phyloP scores from a whole-genome alignment of 2,797 vertebrate genomes.

The Gymnopithys bicolor region DNA sequence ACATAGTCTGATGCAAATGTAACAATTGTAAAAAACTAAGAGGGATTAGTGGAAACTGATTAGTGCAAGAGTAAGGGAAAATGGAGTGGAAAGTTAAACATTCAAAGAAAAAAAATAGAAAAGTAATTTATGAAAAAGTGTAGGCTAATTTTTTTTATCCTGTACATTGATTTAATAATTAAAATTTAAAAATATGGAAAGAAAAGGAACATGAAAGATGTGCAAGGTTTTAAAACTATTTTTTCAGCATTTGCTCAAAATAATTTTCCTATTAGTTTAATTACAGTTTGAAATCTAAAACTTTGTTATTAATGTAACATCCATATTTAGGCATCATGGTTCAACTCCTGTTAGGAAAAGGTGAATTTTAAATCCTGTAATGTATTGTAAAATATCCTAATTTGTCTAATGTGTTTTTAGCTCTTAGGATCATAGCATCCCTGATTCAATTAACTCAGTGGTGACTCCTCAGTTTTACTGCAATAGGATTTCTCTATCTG shows the following conservation, averaged over 20 bases:
- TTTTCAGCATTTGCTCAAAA: neutral
- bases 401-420: constrained; percentile 78
- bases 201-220: neutral
- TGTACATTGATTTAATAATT: neutral
- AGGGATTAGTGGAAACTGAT: neutral
- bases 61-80: neutral
- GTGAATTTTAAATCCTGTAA: constrained; percentile 51
- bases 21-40: neutral
- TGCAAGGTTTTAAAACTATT: neutral
- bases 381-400: constrained; percentile 44
- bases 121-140: neutral
- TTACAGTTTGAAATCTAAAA: constrained; percentile 16
- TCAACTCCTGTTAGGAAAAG: constrained; percentile 44
- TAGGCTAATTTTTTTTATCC: neutral
- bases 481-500: constrained; percentile 48
- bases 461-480: constrained; percentile 66
- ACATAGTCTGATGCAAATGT: neutral
- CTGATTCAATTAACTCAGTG: constrained; percentile 71
- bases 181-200: neutral
- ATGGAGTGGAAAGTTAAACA: neutral
- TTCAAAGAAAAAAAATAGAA: neutral
- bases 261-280: constrained; percentile 21
- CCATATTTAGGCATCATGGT: constrained; percentile 2
- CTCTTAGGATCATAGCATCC: constrained; percentile 54
- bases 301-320: neutral